Evolutionary conservation across 2,888 invertebrate genomes (phyloP).

Genomic region (Eupithecia vulgata): DNA sequence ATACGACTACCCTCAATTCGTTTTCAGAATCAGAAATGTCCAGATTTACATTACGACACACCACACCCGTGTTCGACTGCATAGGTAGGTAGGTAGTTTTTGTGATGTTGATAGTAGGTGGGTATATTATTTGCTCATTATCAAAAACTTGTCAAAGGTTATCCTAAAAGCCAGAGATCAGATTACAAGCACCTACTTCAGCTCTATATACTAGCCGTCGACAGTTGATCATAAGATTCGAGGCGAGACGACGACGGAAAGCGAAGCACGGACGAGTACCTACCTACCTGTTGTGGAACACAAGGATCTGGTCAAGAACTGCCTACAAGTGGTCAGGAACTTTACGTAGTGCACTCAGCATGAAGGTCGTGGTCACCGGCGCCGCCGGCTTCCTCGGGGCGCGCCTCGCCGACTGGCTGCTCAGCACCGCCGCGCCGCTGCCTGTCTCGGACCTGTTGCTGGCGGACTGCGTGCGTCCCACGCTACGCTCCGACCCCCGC

Average conservation of each 20-base stretch:
- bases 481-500: constrained; percentile 39
- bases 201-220: neutral
- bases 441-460: constrained; percentile 46
- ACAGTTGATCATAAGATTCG: neutral
- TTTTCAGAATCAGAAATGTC: too few relatives aligned
- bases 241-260: neutral
- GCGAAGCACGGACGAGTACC: neutral
- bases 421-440: constrained; percentile 48
- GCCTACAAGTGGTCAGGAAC: neutral
- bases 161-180: neutral
- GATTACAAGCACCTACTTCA: neutral
- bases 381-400: constrained; percentile 67
- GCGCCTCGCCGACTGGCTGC: constrained; percentile 56
- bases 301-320: neutral
- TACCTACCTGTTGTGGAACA: neutral
- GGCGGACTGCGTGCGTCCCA: constrained; percentile 42
- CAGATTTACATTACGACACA: too few relatives aligned
- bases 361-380: constrained; percentile 70
- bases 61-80: too few relatives aligned
- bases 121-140: neutral
- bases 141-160: neutral
- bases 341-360: constrained; percentile 33
- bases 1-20: too few relatives aligned
- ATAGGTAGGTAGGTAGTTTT: neutral
- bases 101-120: neutral